These are phyloP conservation scores for Scaptomyza flava DNA, from an alignment of 2,888 invertebrate genomes.

Conservation along the genomic window DNA sequence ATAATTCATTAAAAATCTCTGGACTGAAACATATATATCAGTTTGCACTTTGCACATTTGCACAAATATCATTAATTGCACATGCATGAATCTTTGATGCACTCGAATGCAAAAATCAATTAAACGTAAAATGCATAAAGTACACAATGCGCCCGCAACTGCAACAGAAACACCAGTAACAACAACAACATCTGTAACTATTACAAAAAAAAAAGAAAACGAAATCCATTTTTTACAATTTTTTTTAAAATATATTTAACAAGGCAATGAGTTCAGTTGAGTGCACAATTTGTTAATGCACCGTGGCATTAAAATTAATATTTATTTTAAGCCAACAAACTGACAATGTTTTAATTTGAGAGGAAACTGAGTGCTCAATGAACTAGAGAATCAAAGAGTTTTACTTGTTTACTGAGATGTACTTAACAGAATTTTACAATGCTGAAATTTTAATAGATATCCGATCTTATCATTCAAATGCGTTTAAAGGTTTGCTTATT, in stretches of 20 bases:
- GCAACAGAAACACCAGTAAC: slow-evolving; percentile 12
- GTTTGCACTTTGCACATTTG: slow-evolving; percentile 32
- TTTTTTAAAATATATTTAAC: slow-evolving; percentile 11
- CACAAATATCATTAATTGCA: slow-evolving; percentile 71
- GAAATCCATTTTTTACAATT: not conserved
- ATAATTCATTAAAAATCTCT: slow-evolving; percentile 34
- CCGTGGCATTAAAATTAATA: slow-evolving; percentile 54
- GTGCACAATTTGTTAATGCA: slow-evolving; percentile 54
- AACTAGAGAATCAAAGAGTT: not conserved
- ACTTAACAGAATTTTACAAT: not conserved
- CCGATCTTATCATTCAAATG: too few relatives aligned
- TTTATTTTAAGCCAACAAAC: slow-evolving; percentile 44
- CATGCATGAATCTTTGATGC: slow-evolving; percentile 74
- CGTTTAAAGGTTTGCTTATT: too few relatives aligned
- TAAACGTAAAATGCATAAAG: slow-evolving; percentile 61
- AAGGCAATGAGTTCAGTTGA: slow-evolving; percentile 37
- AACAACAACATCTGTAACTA: slow-evolving; percentile 3
- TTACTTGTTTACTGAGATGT: not conserved
- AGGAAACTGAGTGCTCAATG: not conserved
- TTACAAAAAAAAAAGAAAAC: slow-evolving; percentile 9
- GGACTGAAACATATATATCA: slow-evolving; percentile 19
- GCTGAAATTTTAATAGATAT: too few relatives aligned
- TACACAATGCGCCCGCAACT: slow-evolving; percentile 13
- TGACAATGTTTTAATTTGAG: slow-evolving; percentile 16
- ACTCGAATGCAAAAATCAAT: slow-evolving; percentile 72